These are phyloP conservation scores for Nesidiocoris tenuis DNA, from an alignment of 2,888 invertebrate species.

Conservation along the genomic window DNA sequence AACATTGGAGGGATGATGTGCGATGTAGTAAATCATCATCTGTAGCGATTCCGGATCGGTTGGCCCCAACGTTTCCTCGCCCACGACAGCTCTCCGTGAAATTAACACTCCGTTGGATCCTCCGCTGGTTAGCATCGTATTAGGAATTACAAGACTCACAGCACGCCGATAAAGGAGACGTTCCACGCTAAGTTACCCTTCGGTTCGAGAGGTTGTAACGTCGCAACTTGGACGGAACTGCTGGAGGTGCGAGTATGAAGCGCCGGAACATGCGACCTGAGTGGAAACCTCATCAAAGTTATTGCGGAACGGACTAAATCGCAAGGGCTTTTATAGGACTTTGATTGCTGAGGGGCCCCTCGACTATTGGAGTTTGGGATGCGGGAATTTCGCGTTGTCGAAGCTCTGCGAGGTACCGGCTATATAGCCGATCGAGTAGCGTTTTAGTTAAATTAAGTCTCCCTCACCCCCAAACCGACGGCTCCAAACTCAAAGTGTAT, in stretches of 20 bases:
- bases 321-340: slow-evolving; percentile 12
- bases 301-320: slow-evolving; percentile 34
- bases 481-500: too few relatives aligned
- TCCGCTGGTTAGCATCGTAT: slow-evolving; percentile 30
- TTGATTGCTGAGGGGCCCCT: slow-evolving; percentile 18
- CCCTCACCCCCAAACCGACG: too few relatives aligned
- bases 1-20: too few relatives aligned
- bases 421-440: too few relatives aligned
- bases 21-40: not conserved
- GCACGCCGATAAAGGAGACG: too few relatives aligned
- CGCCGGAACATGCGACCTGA: not conserved
- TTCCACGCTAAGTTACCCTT: slow-evolving; percentile 18
- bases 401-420: too few relatives aligned
- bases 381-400: slow-evolving; percentile 1
- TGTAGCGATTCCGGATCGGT: not conserved
- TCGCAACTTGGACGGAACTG: not conserved
- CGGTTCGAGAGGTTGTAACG: slow-evolving; percentile 1
- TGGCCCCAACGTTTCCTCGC: not conserved
- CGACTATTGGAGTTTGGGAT: too few relatives aligned
- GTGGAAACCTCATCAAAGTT: slow-evolving; percentile 26
- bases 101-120: slow-evolving; percentile 25
- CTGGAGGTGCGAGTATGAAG: not conserved
- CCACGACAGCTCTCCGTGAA: too few relatives aligned
- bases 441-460: too few relatives aligned
- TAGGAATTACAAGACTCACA: slow-evolving; percentile 22